Base-by-base conservation (phyloP, 1,140 invertebrate species). In the Acromyrmex echinatior region DNA sequence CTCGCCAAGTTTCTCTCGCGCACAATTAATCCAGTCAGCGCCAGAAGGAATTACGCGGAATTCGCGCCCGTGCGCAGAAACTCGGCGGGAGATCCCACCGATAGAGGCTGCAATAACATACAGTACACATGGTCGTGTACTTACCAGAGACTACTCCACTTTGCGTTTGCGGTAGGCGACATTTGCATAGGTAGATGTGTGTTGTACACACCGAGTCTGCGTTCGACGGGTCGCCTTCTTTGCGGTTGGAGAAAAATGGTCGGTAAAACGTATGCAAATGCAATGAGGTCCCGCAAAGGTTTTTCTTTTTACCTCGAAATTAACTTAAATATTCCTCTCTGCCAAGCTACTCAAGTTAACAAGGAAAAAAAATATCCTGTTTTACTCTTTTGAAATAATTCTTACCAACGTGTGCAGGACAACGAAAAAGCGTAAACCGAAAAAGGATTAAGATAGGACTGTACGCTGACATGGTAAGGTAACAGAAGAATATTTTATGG, bases 1-100 rank as follows among this genome's bases (percentile, higher is more conserved):
- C 60, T 78, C 71, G 28, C 85, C 49, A 90, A 90, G 89, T 90
- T 90, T 85, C 81, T 53, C 56, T 51, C 74, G 85, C 68, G 88
- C 88, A 85, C 79, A 90, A 90, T 90, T 80, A 85, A 68, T 76
- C 86, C 31, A 90, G 86, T 90, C 88, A 87, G 74, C 86, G 88
- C 35, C 88, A 78, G 78, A 84, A 90, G 88, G 79, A 90, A 90
- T 90, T 90, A 90, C 70, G 65, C 78, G 56, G 45, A 76, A 74
- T 84, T 84, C 80, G n/a, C 18, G 18, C 16, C 3, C 65, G 68
- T 28, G 25, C 53, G 68, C 79, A 25, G 80, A 74, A 82, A 62
- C 70, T 84, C 56, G 14, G 18, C 70, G 70, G 7, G 6, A 4
- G 66, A 74, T 84, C 56, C 31, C 58, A 39, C 56, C 73, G 70